Conservation (phyloP, 2,797 vertebrate species). For the Cyprinodon diabolis region DNA sequence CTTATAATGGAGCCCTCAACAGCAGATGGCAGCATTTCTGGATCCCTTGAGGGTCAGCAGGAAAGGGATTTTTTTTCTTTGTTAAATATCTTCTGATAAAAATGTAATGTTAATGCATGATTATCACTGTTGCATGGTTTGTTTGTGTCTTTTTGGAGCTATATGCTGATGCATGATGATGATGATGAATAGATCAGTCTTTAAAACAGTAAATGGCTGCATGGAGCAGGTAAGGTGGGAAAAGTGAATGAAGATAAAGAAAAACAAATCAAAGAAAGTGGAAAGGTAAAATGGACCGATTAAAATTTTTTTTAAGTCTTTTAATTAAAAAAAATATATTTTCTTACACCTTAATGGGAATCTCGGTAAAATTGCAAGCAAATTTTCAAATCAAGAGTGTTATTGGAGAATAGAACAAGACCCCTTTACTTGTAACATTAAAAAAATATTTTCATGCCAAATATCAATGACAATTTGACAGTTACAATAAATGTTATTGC, state of each 20-base stretch:
- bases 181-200: not conserved
- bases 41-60: not conserved
- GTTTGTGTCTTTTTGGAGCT: not conserved
- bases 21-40: slow-evolving; percentile 65
- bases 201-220: slow-evolving; percentile 3
- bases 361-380: too few species aligned
- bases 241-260: not conserved
- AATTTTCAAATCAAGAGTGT: too few species aligned
- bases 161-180: not conserved
- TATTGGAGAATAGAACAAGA: too few species aligned
- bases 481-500: too few species aligned
- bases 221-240: not conserved
- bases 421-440: too few species aligned
- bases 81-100: not conserved
- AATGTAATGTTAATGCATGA: not conserved
- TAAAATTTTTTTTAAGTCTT: too few species aligned
- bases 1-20: not conserved
- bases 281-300: not conserved
- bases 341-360: too few species aligned
- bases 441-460: too few species aligned
- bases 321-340: too few species aligned
- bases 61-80: not conserved
- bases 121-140: not conserved
- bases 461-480: too few species aligned
- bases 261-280: too few species aligned